phyloP scores from a whole-genome alignment of 1,140 invertebrate species.

The Heliothis subflexa region DNA sequence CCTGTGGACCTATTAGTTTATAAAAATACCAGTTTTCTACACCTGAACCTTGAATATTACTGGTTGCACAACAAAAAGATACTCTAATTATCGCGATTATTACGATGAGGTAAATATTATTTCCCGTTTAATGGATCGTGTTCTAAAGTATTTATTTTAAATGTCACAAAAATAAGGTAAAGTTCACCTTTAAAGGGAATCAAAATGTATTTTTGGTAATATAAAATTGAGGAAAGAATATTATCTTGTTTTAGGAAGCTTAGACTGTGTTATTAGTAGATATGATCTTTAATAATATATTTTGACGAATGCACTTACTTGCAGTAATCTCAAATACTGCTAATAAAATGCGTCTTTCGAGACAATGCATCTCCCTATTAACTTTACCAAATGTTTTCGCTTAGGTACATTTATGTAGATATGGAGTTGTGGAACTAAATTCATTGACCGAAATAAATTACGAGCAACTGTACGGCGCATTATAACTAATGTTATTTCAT shows the following conservation, averaged over 20 bases:
- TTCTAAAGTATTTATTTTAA: neutral
- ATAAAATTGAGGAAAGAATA: too few relatives aligned
- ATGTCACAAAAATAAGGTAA: neutral
- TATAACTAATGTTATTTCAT: conserved; percentile 34
- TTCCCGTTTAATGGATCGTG: neutral
- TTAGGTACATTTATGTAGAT: neutral
- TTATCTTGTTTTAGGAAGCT: too few relatives aligned
- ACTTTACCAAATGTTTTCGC: too few relatives aligned
- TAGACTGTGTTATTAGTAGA: too few relatives aligned
- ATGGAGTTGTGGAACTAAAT: neutral
- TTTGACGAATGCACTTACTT: too few relatives aligned
- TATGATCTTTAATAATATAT: too few relatives aligned
- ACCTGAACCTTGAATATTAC: too few relatives aligned
- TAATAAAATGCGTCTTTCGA: too few relatives aligned
- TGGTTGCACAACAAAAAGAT: conserved; percentile 5
- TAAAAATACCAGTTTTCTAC: conserved; percentile 1
- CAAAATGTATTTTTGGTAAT: too few relatives aligned
- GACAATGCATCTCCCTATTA: too few relatives aligned
- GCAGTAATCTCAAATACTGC: too few relatives aligned
- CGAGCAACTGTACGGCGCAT: neutral
- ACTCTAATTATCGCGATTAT: neutral
- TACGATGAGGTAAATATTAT: conserved; percentile 1
- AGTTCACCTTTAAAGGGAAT: neutral
- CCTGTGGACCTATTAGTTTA: conserved; percentile 16
- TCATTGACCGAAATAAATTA: conserved; percentile 15